Percentiles rank a stretch among this genome's conserved stretches.
phyloP scores from a whole-genome alignment of 2,797 vertebrate genomes.

The Rhinatrema bivittatum region DNA sequence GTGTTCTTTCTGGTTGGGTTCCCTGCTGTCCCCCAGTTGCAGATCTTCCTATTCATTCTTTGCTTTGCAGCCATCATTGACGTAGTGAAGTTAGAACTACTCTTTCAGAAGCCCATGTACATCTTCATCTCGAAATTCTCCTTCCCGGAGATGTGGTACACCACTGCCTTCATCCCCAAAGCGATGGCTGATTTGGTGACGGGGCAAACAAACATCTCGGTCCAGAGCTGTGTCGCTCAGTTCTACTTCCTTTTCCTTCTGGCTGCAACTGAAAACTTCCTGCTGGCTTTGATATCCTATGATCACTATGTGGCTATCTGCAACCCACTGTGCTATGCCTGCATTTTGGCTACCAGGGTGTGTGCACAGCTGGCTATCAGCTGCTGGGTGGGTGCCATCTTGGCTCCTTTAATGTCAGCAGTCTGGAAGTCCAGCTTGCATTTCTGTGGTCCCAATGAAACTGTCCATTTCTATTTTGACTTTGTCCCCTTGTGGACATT shows the following conservation, averaged over 20 bases:
- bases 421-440: neutral
- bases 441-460: neutral
- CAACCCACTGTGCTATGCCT: constrained; percentile 24
- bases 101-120: constrained; percentile 10
- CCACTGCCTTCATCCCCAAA: constrained; percentile 4
- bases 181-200: neutral
- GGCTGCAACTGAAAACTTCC: constrained; percentile 25
- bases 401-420: neutral
- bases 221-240: constrained; percentile 20
- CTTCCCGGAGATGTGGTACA: constrained; percentile 4
- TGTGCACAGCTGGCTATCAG: neutral
- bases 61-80: constrained; percentile 5
- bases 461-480: constrained; percentile 19
- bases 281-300: constrained; percentile 31
- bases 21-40: neutral
- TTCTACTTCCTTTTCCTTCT: constrained; percentile 23
- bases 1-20: constrained; percentile 12
- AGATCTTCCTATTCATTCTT: neutral
- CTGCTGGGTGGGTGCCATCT: neutral
- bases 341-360: neutral
- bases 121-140: constrained; percentile 11
- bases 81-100: neutral
- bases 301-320: constrained; percentile 28
- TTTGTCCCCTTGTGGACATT: constrained; percentile 4
- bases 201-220: too few species aligned